phyloP scores from a whole-genome alignment of 1,140 invertebrate species.

The Bombus confusus region DNA sequence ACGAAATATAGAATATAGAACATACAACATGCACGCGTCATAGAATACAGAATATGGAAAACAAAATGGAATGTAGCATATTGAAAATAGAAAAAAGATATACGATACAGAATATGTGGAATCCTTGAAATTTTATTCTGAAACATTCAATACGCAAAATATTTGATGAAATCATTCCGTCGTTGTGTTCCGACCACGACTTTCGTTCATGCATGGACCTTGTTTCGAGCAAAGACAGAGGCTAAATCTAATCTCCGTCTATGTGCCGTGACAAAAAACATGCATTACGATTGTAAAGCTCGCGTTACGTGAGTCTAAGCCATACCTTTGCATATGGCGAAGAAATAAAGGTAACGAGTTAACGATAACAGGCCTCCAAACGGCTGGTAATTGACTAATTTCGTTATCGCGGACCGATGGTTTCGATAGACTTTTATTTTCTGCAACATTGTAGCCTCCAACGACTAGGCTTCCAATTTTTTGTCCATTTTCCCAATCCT shows the following conservation, averaged over 20 bases:
- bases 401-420: constrained; percentile 45
- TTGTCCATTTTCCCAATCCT: not conserved
- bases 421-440: constrained; percentile 26
- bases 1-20: no score
- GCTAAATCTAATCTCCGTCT: constrained; percentile 28
- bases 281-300: constrained; percentile 42
- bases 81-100: no score
- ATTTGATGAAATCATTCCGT: not conserved
- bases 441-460: not conserved
- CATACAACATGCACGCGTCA: no score
- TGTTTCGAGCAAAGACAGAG: not conserved
- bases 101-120: not conserved
- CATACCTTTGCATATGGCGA: constrained; percentile 1
- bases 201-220: not conserved
- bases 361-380: constrained; percentile 42
- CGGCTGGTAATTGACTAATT: constrained; percentile 50
- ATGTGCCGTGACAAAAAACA: constrained; percentile 42
- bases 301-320: constrained; percentile 42
- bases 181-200: not conserved
- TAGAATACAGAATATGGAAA: not conserved
- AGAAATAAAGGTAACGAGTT: constrained; percentile 36
- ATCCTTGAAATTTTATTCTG: not conserved
- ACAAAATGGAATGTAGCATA: not conserved
- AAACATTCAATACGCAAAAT: not conserved
- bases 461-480: not conserved